Evolutionary conservation across 2,113 vertebrate genomes (phyloP), one percentile per base, ranked within the genome.

Genomic region (Oncorhynchus nerka): DNA sequence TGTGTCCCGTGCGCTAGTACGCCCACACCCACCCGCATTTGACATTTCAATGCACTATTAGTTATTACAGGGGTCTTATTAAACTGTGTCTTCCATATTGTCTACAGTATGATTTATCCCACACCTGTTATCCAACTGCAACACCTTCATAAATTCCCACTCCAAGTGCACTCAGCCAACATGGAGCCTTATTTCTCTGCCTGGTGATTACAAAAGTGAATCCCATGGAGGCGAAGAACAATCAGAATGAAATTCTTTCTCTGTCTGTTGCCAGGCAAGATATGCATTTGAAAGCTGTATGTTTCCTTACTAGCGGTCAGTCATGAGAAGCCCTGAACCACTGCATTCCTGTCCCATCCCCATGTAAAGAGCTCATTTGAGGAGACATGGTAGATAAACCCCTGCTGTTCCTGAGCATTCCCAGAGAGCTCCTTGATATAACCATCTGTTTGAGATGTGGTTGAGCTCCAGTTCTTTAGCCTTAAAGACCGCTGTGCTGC

Each of bases 351-450:
- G 64, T 67, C 85, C 51, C 68, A 67, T 83, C 75, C 73, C 49
- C 26, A 76, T 28, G 62, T 26, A 39, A 75, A 62, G 73, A 79
- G 57, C 81, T 83, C 71, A 71, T 85, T 81, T 84, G 55, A 75
- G 51, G 71, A 82, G 75, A 45, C 77, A 68, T 81, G 5, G 74
- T 49, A 82, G 79, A 66, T 81, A 71, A 67, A 79, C 79, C 77
- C 88, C 81, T 66, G 84, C 83, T 82, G 84, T 80, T 78, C 81
- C 77, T 55, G 71, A 79, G 28, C 81, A 70, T 81, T 83, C 77
- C 79, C 70, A 26, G 55, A 77, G 26, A 78, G 75, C 75, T 75
- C 80, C 86, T 82, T 86, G 78, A 85, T 77, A 83, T 79, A 82
- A 72, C 55, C 79, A 65, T 85, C 83, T 75, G 68, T 62, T 77